Evolutionary conservation across 2,888 invertebrate genomes (phyloP).

Genomic region (Lagria hirta): DNA sequence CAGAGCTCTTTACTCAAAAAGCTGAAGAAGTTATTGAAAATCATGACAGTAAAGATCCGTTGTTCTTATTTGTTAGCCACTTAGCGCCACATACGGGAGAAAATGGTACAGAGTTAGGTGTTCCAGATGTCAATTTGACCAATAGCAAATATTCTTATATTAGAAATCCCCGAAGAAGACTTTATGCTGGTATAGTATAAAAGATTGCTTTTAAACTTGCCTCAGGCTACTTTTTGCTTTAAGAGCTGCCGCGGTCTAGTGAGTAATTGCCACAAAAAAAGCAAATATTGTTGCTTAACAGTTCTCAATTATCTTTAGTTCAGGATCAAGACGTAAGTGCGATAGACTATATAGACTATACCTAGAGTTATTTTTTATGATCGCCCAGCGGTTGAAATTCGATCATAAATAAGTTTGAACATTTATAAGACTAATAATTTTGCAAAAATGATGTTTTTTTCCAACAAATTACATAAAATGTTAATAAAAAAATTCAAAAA

Average conservation of each 20-base stretch:
- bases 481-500: too few relatives aligned
- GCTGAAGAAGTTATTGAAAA: constrained; percentile 63
- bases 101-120: constrained; percentile 67
- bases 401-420: too few relatives aligned
- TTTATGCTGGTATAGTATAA: constrained; percentile 64
- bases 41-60: constrained; percentile 62
- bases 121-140: constrained; percentile 61
- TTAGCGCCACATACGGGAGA: constrained; percentile 62
- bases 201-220: neutral
- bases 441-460: neutral
- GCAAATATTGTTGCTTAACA: too few relatives aligned
- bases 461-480: neutral
- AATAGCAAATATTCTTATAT: constrained; percentile 69
- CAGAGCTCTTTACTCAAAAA: constrained; percentile 69
- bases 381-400: too few relatives aligned
- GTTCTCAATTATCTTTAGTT: neutral
- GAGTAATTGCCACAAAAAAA: neutral
- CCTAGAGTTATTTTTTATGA: too few relatives aligned
- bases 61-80: constrained; percentile 79
- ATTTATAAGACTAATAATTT: too few relatives aligned
- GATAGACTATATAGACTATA: too few relatives aligned
- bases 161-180: constrained; percentile 62
- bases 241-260: neutral
- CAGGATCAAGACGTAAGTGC: too few relatives aligned
- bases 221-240: neutral